Percentiles rank a stretch among this genome's conserved stretches.
These are phyloP conservation scores for Auanema freiburgensis DNA, from an alignment of 2,888 invertebrate species.

Conservation along the genomic window DNA sequence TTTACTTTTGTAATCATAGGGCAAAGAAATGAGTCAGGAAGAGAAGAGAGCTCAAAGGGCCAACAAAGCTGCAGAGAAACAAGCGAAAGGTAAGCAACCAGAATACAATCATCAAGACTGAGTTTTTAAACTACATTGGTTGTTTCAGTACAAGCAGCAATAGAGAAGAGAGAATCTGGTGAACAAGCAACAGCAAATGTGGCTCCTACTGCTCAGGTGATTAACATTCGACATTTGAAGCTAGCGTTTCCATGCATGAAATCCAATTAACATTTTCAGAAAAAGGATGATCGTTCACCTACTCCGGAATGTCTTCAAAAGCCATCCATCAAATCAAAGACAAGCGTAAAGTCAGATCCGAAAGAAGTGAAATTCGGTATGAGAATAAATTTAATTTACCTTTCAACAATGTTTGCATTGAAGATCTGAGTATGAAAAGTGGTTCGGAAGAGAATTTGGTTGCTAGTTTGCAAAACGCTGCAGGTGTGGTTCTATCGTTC, in stretches of 20 bases:
- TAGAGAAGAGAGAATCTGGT: background rate
- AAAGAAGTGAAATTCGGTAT: conserved; percentile 12
- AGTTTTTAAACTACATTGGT: no score
- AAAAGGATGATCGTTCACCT: no score
- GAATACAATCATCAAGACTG: no score
- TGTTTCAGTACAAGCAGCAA: conserved; percentile 2
- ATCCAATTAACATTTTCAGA: no score
- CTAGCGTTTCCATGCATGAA: no score
- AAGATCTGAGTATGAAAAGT: conserved; percentile 9
- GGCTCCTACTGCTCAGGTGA: no score
- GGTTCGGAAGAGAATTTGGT: conserved; percentile 8
- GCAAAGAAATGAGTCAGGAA: conserved; percentile 32
- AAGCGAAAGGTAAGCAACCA: conserved; percentile 36
- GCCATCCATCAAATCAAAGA: no score
- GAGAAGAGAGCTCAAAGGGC: conserved; percentile 38
- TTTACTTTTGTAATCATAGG: no score
- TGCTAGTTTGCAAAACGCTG: background rate
- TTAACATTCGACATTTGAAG: no score
- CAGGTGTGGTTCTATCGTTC: background rate
- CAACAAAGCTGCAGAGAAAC: conserved; percentile 44
- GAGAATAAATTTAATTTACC: background rate
- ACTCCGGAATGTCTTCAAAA: no score
- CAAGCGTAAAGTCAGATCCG: background rate
- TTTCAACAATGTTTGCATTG: background rate
- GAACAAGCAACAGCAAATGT: no score